Conservation (phyloP, 2,888 invertebrate species). For the Carterocephalus palaemon region DNA sequence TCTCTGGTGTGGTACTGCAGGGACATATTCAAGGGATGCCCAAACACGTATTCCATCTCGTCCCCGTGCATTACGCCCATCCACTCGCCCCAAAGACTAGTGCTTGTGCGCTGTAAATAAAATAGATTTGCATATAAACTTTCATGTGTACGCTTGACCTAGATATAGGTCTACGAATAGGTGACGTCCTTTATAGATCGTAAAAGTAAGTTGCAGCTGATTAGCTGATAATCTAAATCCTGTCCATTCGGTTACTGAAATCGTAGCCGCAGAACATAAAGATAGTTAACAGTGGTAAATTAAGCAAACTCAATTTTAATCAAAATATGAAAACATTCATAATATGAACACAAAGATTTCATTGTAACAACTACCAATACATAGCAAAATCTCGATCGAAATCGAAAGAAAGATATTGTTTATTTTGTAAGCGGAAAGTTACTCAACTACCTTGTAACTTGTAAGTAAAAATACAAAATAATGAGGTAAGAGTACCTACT, state of each 20-base stretch:
- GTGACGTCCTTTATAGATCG: constrained; percentile 21
- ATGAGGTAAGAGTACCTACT: too few species aligned
- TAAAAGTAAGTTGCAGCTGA: constrained; percentile 19
- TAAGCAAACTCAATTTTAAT: not conserved
- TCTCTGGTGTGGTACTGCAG: constrained; percentile 92
- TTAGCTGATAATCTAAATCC: constrained; percentile 14
- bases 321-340: not conserved
- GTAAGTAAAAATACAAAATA: too few species aligned
- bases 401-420: not conserved
- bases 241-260: too few species aligned
- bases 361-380: not conserved
- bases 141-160: too few species aligned
- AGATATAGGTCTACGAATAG: constrained; percentile 20
- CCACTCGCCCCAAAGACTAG: constrained; percentile 98
- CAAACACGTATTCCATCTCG: constrained; percentile 98
- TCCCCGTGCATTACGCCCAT: constrained; percentile 99
- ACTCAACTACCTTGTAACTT: not conserved
- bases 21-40: constrained; percentile 94
- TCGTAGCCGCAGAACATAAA: too few species aligned
- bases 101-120: constrained; percentile 88
- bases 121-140: constrained; percentile 22
- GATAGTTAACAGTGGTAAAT: too few species aligned
- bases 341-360: not conserved
- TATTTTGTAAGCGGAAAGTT: not conserved
- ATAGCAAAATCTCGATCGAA: too few species aligned